Percentiles rank a stretch among this genome's conserved stretches.
Evolutionary conservation across 2,888 invertebrate species (phyloP).

Genomic region (Frankliniella fusca): DNA sequence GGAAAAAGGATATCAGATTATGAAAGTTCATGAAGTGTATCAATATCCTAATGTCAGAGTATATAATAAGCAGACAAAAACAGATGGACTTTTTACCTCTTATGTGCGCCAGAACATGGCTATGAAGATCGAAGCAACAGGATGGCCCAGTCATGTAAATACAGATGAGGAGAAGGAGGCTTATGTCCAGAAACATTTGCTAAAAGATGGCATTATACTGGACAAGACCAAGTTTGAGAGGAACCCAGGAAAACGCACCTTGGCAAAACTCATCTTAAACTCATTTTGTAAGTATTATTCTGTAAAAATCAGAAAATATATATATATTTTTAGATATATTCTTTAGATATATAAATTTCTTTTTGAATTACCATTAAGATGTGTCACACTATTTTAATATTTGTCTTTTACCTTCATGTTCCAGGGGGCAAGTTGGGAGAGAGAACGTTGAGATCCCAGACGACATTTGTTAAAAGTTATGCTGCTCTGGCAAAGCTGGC

Average conservation of each 20-base stretch:
- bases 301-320: not conserved
- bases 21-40: not conserved
- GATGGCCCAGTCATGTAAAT: not conserved
- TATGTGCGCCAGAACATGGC: not conserved
- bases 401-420: not conserved
- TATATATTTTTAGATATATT: not conserved
- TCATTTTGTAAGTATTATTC: not conserved
- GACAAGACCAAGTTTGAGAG: not conserved
- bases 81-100: not conserved
- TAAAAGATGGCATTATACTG: not conserved
- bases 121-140: not conserved
- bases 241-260: not conserved
- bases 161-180: not conserved
- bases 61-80: not conserved
- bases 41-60: not conserved
- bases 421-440: not conserved
- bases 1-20: not conserved
- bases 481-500: not conserved
- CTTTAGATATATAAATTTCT: not conserved
- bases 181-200: not conserved
- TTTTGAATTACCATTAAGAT: no score
- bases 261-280: not conserved
- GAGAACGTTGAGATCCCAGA: not conserved
- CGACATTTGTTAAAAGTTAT: not conserved
- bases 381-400: no score